Evolutionary conservation across 2,113 vertebrate species (phyloP), one percentile per base, ranked within the genome.

Genomic region (Poeciliopsis occidentalis): DNA sequence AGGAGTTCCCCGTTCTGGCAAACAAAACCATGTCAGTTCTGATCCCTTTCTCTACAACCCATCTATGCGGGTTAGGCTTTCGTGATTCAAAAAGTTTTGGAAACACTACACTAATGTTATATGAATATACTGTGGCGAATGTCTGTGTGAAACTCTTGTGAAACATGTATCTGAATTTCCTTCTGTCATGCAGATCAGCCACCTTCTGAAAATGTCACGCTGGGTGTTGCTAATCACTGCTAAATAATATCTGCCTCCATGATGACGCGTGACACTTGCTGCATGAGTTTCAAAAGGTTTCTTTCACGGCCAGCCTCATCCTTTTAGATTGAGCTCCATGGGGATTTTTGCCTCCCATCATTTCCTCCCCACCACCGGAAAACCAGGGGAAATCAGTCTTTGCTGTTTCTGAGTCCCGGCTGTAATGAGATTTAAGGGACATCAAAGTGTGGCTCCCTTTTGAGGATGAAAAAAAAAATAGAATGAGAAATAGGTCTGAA

Each of bases 381-480:
- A 87, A 87, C 84, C 85, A 83, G 78, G 76, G 79, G 77, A 87
- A 91, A 92, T 90, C 85, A 75, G 86, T 62, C 79, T 83, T 77
- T 79, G 84, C 81, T 64, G 67, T 75, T 66, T 60, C 82, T 61
- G 83, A 86, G 82, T 87, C 80, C 69, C 64, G 31, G 60, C 68
- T 64, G 79, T 95, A 94, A 95, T 95, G 92, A 94, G 93, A 95
- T 95, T 94, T 94, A 85, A 92, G 88, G 87, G 85, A 94, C 92
- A 92, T 95, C 92, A 94, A 94, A 94, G 94, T 87, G 81, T 79
- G 71, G 73, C 81, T 90, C 77, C 51, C 82, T 92, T 92, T 92
- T 90, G 83, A 92, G 83, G 85, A 67, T 74, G 79, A 60, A 87
- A 86, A 89, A 51, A 54, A 89, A 62, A 87, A 86, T 85, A 8